Conservation (phyloP, 2,888 invertebrate genomes). For the Sphecodes monilicornis region DNA sequence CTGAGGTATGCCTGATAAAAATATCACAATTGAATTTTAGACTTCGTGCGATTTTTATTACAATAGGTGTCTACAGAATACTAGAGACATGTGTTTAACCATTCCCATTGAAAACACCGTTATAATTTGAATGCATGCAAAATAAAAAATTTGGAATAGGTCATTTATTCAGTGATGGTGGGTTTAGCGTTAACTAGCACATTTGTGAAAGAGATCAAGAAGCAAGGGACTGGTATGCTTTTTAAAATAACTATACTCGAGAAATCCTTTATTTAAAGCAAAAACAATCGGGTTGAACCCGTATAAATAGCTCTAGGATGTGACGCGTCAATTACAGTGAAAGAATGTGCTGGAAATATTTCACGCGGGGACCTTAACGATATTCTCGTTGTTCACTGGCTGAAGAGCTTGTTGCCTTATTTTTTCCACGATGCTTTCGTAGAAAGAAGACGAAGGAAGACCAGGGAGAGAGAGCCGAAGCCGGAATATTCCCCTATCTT, state of each 20-base stretch:
- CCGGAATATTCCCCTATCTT: conserved; percentile 79
- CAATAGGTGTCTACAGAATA: too few relatives aligned
- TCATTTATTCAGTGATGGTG: too few relatives aligned
- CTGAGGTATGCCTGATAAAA: too few relatives aligned
- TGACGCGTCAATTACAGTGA: conserved; percentile 70
- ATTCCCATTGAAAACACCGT: too few relatives aligned
- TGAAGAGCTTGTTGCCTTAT: conserved; percentile 34
- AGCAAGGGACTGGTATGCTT: background rate
- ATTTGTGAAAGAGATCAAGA: too few relatives aligned
- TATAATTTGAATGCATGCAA: too few relatives aligned
- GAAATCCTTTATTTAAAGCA: too few relatives aligned
- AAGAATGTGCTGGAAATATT: conserved; percentile 33
- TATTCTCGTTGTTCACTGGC: conserved; percentile 51
- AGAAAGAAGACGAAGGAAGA: background rate
- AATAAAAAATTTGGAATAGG: too few relatives aligned
- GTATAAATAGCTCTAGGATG: background rate
- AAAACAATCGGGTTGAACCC: background rate
- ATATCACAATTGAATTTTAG: too few relatives aligned
- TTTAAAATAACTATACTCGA: background rate
- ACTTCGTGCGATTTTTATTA: too few relatives aligned
- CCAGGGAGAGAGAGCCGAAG: conserved; percentile 34
- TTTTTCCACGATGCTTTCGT: conserved; percentile 45
- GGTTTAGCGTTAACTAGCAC: too few relatives aligned
- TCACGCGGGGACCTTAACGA: conserved; percentile 66
- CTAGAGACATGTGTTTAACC: too few relatives aligned